Evolutionary conservation across 2,888 invertebrate species (phyloP).

Genomic region (Drosophila setosimentum): DNA sequence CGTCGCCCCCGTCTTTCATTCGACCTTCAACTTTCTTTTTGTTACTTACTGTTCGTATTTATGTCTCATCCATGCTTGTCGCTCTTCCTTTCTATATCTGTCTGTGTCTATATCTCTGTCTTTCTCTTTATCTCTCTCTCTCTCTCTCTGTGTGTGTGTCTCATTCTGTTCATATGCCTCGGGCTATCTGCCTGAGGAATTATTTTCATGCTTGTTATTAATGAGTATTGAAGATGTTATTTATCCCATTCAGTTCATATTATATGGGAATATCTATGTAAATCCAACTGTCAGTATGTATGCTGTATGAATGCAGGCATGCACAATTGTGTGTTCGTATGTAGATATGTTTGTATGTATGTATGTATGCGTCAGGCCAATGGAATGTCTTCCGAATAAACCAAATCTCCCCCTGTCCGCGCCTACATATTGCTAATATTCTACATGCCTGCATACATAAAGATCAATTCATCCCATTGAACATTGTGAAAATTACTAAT

Average conservation of each 20-base stretch:
- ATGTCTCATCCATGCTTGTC: conserved; percentile 42
- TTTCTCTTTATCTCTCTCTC: conserved; percentile 12
- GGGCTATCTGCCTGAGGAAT: conserved; percentile 10
- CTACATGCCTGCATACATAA: conserved; percentile 17
- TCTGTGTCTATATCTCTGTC: conserved; percentile 16
- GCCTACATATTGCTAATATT: conserved; percentile 5
- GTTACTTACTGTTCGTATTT: conserved; percentile 39
- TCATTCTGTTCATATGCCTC: conserved; percentile 28
- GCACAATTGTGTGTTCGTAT: conserved; percentile 23
- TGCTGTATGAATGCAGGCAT: conserved; percentile 32
- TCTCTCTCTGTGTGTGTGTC: conserved; percentile 21
- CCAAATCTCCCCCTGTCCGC: not conserved
- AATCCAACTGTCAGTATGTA: conserved; percentile 18
- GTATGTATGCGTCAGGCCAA: conserved; percentile 34
- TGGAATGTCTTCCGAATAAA: conserved; percentile 15
- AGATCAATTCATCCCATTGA: conserved; percentile 6
- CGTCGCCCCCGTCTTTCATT: conserved; percentile 26
- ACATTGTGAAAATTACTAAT: conserved; percentile 12
- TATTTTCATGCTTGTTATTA: conserved; percentile 26
- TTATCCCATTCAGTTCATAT: conserved; percentile 28
- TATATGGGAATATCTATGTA: conserved; percentile 30
- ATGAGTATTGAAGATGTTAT: conserved; percentile 24
- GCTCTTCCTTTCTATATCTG: conserved; percentile 26
- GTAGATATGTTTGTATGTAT: conserved; percentile 25
- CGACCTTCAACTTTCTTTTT: conserved; percentile 37